Percentiles rank a stretch among this genome's conserved stretches.
Conservation (phyloP, 37 sponge, comb jelly and placozoan species). For the Spongia lamella region DNA sequence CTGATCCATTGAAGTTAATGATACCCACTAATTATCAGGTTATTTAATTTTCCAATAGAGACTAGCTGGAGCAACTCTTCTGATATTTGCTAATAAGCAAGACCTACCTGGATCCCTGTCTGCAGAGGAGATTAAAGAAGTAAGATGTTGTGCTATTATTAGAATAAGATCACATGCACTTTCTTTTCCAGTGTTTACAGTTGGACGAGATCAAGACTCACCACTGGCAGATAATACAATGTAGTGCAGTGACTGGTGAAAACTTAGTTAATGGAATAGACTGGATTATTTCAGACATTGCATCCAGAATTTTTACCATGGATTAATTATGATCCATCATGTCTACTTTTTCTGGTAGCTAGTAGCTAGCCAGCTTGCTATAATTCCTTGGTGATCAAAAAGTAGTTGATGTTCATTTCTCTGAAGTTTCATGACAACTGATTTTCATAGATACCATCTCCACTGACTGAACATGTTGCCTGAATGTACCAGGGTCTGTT, state of each 20-base stretch:
- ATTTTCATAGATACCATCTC: conserved; percentile 82
- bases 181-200: conserved; percentile 52
- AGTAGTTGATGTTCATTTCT: conserved; percentile 51
- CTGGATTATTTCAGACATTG: conserved; percentile 93
- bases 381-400: too few species aligned
- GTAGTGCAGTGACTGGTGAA: conserved; percentile 96
- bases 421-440: conserved; percentile 84
- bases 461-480: conserved; percentile 82
- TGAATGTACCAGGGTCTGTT: conserved; percentile 84
- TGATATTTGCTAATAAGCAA: conserved; percentile 99
- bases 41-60: conserved; percentile 47
- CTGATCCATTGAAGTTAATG: too few species aligned
- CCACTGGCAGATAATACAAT: conserved; percentile 91
- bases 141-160: conserved; percentile 10
- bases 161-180: background rate
- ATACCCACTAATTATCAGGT: background rate
- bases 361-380: too few species aligned
- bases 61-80: conserved; percentile 92
- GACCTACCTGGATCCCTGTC: conserved; percentile 93
- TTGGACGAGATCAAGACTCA: conserved; percentile 91
- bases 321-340: conserved; percentile 55
- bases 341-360: background rate
- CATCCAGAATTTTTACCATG: conserved; percentile 96
- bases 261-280: conserved; percentile 89
- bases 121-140: conserved; percentile 85